phyloP scores from a whole-genome alignment of 2,797 vertebrate species.

The Orientallactaga sibirica region DNA sequence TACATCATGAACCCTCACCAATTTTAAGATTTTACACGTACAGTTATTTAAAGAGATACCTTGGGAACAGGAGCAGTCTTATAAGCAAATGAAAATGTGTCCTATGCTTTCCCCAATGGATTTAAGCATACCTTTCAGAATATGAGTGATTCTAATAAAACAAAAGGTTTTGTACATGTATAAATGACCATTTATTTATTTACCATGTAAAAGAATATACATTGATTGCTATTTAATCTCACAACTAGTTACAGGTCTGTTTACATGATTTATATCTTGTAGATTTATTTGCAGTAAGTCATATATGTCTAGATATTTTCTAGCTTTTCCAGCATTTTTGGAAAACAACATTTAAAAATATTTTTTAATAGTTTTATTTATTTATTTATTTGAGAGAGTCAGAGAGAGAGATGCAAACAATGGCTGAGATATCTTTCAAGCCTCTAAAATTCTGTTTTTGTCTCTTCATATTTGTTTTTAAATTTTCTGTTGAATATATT shows the following conservation, averaged over 20 bases:
- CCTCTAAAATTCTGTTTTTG: not conserved
- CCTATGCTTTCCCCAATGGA: not conserved
- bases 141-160: not conserved
- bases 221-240: too few species aligned
- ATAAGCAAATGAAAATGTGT: not conserved
- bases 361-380: too few species aligned
- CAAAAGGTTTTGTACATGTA: not conserved
- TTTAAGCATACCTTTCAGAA: slow-evolving; percentile 1
- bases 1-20: not conserved
- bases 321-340: too few species aligned
- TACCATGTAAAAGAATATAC: not conserved
- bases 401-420: too few species aligned
- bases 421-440: too few species aligned
- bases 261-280: too few species aligned
- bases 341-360: too few species aligned
- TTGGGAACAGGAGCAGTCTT: not conserved
- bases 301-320: too few species aligned
- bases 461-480: not conserved
- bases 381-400: too few species aligned
- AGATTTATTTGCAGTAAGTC: too few species aligned
- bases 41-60: not conserved
- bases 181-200: not conserved
- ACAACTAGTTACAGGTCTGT: too few species aligned
- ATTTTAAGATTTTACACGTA: too few species aligned
- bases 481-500: not conserved